phyloP scores from a whole-genome alignment of 2,113 vertebrate species.

The Stomatorhinus ivindoensis region DNA sequence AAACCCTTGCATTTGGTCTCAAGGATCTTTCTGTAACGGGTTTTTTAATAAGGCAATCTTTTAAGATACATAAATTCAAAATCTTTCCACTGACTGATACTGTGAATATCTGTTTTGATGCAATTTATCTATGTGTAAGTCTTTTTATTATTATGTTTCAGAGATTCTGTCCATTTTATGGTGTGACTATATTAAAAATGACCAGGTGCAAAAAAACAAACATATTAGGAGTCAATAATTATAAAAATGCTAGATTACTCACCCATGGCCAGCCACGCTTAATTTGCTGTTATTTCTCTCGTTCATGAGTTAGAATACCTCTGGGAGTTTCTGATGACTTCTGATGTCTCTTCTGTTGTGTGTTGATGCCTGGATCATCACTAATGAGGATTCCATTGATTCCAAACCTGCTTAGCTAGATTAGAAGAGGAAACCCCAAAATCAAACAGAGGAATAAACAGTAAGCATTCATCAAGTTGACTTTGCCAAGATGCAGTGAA shows the following conservation, averaged over 20 bases:
- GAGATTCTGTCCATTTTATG: not conserved
- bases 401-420: constrained; percentile 47
- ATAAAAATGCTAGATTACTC: not conserved
- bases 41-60: not conserved
- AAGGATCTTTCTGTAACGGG: not conserved
- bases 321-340: constrained; percentile 13
- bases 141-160: not conserved
- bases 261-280: not conserved
- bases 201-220: not conserved
- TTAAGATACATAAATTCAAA: not conserved
- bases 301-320: not conserved
- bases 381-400: constrained; percentile 42
- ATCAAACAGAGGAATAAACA: not conserved
- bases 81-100: not conserved
- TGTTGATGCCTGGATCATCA: constrained; percentile 31
- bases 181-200: not conserved
- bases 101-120: not conserved
- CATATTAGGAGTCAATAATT: not conserved
- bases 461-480: not conserved
- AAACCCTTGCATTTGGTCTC: not conserved
- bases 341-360: constrained; percentile 38
- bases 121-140: not conserved
- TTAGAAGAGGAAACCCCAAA: constrained; percentile 23
- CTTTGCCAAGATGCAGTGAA: not conserved
- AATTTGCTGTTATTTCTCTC: not conserved